phyloP scores from a whole-genome alignment of 2,888 invertebrate genomes.

The Thalpophila matura region DNA sequence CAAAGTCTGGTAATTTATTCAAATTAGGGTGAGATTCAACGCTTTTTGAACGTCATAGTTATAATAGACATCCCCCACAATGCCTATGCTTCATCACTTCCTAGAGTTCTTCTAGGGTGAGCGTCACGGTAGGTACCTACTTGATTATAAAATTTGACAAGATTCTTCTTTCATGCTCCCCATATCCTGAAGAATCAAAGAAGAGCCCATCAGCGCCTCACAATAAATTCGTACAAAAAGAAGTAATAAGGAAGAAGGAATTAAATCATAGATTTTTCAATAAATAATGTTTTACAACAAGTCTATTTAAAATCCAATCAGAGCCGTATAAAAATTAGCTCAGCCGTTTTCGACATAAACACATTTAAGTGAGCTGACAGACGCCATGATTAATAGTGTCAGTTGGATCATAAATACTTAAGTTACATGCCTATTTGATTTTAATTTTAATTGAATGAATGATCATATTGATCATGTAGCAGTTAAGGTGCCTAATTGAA shows the following conservation, averaged over 20 bases:
- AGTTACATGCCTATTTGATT: background rate
- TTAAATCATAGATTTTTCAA: background rate
- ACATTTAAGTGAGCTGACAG: constrained; percentile 34
- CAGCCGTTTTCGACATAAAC: constrained; percentile 29
- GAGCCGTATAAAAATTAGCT: constrained; percentile 28
- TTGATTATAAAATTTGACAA: too few species aligned
- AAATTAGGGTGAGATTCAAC: too few species aligned
- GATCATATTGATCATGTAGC: too few species aligned
- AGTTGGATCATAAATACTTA: constrained; percentile 29
- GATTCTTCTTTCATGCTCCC: background rate
- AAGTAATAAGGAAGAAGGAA: constrained; percentile 12
- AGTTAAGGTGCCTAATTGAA: constrained; percentile 15
- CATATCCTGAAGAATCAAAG: background rate
- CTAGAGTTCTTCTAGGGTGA: too few species aligned
- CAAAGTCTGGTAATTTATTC: too few species aligned
- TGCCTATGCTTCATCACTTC: too few species aligned
- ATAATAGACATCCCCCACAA: too few species aligned
- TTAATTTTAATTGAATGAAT: constrained; percentile 34
- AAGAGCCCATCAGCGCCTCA: background rate
- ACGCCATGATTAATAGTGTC: constrained; percentile 40
- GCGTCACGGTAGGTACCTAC: too few species aligned
- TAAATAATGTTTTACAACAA: constrained; percentile 17
- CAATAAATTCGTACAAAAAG: background rate
- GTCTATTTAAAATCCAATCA: constrained; percentile 41
- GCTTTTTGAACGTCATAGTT: too few species aligned